A percentile compares a stretch with the other conserved stretches of the same genome.
Conservation (phyloP, 2,888 invertebrate genomes). For the Cerastoderma edule region DNA sequence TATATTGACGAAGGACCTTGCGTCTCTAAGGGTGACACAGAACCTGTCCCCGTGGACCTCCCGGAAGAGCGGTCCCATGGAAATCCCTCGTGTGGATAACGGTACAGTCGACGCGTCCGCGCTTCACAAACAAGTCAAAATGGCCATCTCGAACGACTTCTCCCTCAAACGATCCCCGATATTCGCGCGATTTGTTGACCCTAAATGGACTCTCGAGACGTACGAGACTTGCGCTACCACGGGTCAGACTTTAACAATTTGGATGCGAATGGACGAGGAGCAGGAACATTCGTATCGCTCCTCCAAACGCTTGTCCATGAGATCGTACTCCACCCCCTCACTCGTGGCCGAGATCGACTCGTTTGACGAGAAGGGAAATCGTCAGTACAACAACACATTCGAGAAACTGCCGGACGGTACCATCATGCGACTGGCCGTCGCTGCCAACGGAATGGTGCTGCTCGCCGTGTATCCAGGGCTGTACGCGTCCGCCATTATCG, state of each 20-base stretch:
- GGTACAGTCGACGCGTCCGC: constrained; percentile 34
- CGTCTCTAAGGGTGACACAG: constrained; percentile 43
- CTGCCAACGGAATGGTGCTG: constrained; percentile 48
- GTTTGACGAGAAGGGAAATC: constrained; percentile 51
- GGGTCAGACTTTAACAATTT: constrained; percentile 58
- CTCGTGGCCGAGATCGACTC: constrained; percentile 51
- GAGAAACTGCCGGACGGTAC: constrained; percentile 59
- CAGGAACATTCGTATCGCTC: constrained; percentile 44
- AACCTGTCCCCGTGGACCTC: constrained; percentile 60
- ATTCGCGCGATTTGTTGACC: constrained; percentile 55
- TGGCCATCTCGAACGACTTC: constrained; percentile 56
- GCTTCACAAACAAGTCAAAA: constrained; percentile 45
- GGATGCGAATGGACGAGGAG: constrained; percentile 53
- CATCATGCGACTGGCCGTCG: constrained; percentile 50
- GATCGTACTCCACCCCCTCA: constrained; percentile 44
- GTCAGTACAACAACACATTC: constrained; percentile 48
- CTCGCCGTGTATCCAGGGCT: constrained; percentile 56
- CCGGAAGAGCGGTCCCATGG: constrained; percentile 44
- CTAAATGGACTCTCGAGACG: constrained; percentile 60
- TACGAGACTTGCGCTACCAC: constrained; percentile 49
- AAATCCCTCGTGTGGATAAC: constrained; percentile 28
- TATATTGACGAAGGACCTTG: constrained; percentile 47
- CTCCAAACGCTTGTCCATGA: constrained; percentile 56
- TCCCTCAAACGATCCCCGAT: constrained; percentile 53
- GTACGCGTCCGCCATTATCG: constrained; percentile 51